Base-by-base conservation (phyloP, 2,113 vertebrate genomes). In the Cebus imitator region DNA sequence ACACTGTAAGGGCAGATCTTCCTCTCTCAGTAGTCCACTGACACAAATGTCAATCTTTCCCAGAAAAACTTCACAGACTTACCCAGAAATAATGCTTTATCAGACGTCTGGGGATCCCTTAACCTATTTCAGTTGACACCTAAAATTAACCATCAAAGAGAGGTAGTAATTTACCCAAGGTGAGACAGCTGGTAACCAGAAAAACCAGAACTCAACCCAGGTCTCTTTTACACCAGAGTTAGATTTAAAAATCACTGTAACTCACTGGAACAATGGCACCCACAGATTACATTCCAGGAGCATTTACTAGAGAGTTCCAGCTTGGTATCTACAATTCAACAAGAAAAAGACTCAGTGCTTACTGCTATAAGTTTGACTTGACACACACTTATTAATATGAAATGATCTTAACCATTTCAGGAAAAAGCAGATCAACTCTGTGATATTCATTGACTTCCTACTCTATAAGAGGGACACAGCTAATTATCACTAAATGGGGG, bases 161-260 rank as follows among this genome's bases (percentile, higher is more conserved):
- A 43, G 58, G 3, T 75, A 82, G 17, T 78, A 40, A 57, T 21
- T 75, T 86, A 70, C 20, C 79, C 30, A 82, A 70, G 58, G 32
- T 50, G 40, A 87, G 81, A 72, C 0, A 87, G 73, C 37, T 45
- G 55, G 80, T 78, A 90, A 90, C 45, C 35, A 37, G 58, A 30
- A 70, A 93, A 78, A 76, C 14, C 21, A 93, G 70, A 95, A 76
- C 40, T 94, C 5, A 90, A 94, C n/a, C 32, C 50, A 85, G 48
- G 55, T 80, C 73, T 91, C 48, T 86, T 86, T 92, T 90, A 82
- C 17, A 73, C 57, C 80, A 90, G 43, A 92, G 32, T 85, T 57
- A 91, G 64, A 73, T 27, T 84, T 73, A 8, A 76, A 91, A 94
- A 81, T 55, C 50, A 76, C 73, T 55, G n/a, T n/a, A 92, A 87